Base-by-base conservation (phyloP, 2,113 vertebrate genomes). In the Urocynchramus pylzowi region DNA sequence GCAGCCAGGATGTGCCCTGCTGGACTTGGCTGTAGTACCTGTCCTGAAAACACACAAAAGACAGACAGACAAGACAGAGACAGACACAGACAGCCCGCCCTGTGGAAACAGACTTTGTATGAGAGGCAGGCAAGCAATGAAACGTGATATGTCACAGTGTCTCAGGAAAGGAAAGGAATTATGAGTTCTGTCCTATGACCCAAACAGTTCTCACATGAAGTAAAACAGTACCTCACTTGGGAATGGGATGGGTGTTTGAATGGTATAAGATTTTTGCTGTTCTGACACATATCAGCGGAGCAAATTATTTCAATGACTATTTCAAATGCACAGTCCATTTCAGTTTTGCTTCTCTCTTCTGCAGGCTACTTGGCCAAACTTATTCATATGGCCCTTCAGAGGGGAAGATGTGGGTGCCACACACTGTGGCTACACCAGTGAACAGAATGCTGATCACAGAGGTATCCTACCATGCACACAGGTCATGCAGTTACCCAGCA, bases 391-490 rank as follows among this genome's bases (percentile, higher is more conserved):
- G 11, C 14, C 16, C 35, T 64, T 59, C n/a, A 24, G 35, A 35
- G 33, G 9, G 35, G 10, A 73, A 76, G 41, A 65, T 11, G 21
- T 6, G 11, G 15, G 10, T 64, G n/a, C 27, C 24, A 31, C 31
- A 16, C 39, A 44, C 10, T 8, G 24, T 6, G 8, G 39, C 20
- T 21, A 60, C 41, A 83, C 6, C 35, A 33, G 35, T 23, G 23
- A 73, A 47, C n/a, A n/a, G n/a, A n/a, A n/a, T 11, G 41, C 37
- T 24, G 27, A 42, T 31, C 59, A 44, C 2, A 4, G 31, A 56
- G 10, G 26, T 22, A 49, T 19, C 31, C 39, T 11, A 41, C 16
- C 35, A 50, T 11, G 41, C 24, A 39, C 17, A 16, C 0, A 0
- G 20, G 22, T 60, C 71, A 56, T 12, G 22, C 41, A 76, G 26